Evolutionary conservation across 1,140 invertebrate genomes (phyloP), one percentile per base, ranked within the genome.

Genomic region (Heliconius himera): DNA sequence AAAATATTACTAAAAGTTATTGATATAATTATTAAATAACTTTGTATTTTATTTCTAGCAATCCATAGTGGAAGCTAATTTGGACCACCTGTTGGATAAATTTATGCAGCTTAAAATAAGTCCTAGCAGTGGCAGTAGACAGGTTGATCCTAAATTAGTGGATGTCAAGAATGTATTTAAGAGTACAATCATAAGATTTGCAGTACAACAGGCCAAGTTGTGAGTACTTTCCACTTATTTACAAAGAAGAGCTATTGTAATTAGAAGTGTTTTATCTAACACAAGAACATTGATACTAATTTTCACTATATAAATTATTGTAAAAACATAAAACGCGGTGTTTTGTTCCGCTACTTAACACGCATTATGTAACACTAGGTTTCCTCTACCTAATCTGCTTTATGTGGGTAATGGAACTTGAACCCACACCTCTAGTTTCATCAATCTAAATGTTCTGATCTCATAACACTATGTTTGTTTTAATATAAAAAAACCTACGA

Each of bases 101-200:
- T 96, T 96, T 81, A 95, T 95, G 93, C 92, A 95, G 66, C 83
- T 96, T 9, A 95, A 95, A 84, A 95, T 96, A 20, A 94, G 91
- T 77, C 92, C 95, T 8, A 89, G 84, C 72, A 85, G 88, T 72
- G 88, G 87, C 8, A 84, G 88, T 46, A 78, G 78, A 11, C 81
- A 77, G 38, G 82, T 85, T 0, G 90, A 95, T 36, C 86, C 89
- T 16, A 94, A 94, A 72, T 82, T 94, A 29, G 80, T 94, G 54
- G 95, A 96, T 80, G 94, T 95, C 3, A 95, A 95, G 77, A 96
- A 95, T 84, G 93, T 95, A 1, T 96, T 96, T 84, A 96, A 95
- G 82, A 95, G 95, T 33, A 95, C 94, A 5, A 93, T 96, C 8
- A 96, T 96, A 26, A 86, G 95, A n/a, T 96, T 96, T 87, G 95